Base-by-base conservation (phyloP, 2,888 invertebrate species). In the Xanthostigma xanthostigma region DNA sequence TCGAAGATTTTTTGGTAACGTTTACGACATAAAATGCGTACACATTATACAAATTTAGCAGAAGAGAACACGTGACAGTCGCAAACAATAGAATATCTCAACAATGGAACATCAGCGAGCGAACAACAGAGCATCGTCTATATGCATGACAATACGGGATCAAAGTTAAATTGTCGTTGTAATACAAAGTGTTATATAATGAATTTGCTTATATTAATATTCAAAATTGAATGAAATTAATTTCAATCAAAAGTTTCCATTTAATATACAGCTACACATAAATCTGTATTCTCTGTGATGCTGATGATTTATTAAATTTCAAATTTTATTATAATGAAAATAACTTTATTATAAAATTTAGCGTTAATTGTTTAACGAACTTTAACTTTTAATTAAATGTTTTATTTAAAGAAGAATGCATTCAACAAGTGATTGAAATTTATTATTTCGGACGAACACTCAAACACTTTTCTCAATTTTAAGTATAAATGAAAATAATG, bases 151-250 rank as follows among this genome's bases (percentile, higher is more conserved):
- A 46, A 41, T 46, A 41, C 46, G 41, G 46, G 46, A 46, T 46
- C 46, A 46, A 46, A 46, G 46, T 27, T 46, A n/a, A 17, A 42
- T 17, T 12, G 17, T 41, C 27, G 33, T 42, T 34, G 42, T 42
- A n/a, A 12, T n/a, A 40, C 40, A 14, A 17, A 17, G 13, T 13
- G 40, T 27, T 27, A 27, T 27, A 27, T 27, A 27, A 48, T 48
- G 42, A 48, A 48, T 48, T 48, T 48, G 39, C 48, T 48, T 48
- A 48, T 48, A 48, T 48, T 48, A 48, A 48, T 48, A 48, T 48
- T 48, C 43, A 43, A 38, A 37, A 36, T 37, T 36, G 10, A n/a
- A 45, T 36, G 38, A 45, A 45, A 37, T 36, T 45, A 27, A 27
- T 27, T 27, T 27, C 27, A 14, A 45, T 45, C 38, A 45, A 44